phyloP scores from a whole-genome alignment of 1,140 invertebrate genomes.

The Elymnias hypermnestra region DNA sequence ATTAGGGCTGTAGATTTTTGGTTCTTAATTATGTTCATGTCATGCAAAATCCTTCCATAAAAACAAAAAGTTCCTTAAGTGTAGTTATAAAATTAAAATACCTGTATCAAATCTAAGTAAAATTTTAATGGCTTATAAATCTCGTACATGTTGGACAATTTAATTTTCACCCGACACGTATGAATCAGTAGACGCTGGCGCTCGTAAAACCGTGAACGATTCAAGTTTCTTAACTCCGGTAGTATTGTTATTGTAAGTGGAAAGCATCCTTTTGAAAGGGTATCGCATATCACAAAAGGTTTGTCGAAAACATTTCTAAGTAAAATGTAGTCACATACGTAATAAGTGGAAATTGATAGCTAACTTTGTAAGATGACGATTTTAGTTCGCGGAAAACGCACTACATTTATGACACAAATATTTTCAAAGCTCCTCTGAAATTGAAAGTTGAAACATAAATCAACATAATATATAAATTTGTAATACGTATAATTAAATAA shows the following conservation, averaged over 20 bases:
- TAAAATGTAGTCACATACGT: conserved; percentile 1
- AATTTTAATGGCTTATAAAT: conserved; percentile 3
- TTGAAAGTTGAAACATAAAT: too few species aligned
- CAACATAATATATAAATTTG: too few species aligned
- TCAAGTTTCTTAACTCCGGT: conserved; percentile 15
- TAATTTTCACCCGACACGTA: conserved; percentile 4
- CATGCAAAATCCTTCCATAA: too few species aligned
- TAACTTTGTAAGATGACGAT: not conserved
- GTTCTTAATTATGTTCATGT: too few species aligned
- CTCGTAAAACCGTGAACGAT: conserved; percentile 13
- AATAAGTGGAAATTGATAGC: not conserved
- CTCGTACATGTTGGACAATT: not conserved
- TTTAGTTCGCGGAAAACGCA: too few species aligned
- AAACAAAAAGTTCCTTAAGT: too few species aligned
- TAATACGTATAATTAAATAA: too few species aligned
- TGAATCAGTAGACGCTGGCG: conserved; percentile 1
- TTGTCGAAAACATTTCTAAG: conserved; percentile 2
- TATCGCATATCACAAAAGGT: conserved; percentile 14
- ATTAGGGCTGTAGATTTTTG: too few species aligned
- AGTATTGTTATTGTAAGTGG: conserved; percentile 14
- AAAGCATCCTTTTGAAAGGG: conserved; percentile 13
- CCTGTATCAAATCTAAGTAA: not conserved
- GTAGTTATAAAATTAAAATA: too few species aligned
- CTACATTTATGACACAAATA: too few species aligned
- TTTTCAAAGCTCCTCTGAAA: too few species aligned